These are phyloP conservation scores for Capreolus pygargus DNA, from an alignment of 2,113 vertebrate genomes.

Conservation along the genomic window DNA sequence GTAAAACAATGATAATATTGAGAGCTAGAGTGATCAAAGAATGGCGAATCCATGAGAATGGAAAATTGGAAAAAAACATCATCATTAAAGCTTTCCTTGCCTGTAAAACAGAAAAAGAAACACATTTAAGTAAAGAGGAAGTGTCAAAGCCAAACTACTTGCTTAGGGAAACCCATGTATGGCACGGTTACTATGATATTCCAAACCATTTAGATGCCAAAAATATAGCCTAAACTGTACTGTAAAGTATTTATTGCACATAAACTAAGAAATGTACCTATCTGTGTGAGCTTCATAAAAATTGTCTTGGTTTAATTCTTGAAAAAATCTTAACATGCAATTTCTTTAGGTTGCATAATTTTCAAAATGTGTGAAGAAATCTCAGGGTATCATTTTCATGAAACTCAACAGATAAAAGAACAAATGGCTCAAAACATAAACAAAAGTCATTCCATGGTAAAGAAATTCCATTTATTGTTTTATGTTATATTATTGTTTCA, in stretches of 20 bases:
- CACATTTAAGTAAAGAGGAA: constrained; percentile 11
- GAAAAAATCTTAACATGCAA: not conserved
- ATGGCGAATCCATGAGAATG: constrained; percentile 89
- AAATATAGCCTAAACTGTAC: constrained; percentile 6
- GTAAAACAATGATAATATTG: constrained; percentile 86
- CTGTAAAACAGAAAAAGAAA: constrained; percentile 75
- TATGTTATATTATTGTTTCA: constrained; percentile 14
- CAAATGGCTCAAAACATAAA: not conserved
- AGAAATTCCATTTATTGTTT: constrained; percentile 21
- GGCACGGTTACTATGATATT: not conserved
- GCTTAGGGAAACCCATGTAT: not conserved
- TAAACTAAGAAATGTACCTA: not conserved
- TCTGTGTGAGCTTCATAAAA: not conserved
- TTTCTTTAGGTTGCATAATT: constrained; percentile 14
- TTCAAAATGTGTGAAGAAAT: constrained; percentile 27
- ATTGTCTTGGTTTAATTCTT: constrained; percentile 38
- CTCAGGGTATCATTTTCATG: constrained; percentile 30
- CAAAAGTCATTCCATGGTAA: not conserved
- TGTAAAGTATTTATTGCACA: not conserved
- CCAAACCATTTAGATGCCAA: not conserved
- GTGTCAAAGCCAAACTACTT: not conserved
- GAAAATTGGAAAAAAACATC: constrained; percentile 83
- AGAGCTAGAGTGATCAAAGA: constrained; percentile 85
- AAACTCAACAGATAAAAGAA: constrained; percentile 19
- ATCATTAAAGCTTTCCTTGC: constrained; percentile 90